These are phyloP conservation scores for Pionites leucogaster DNA, from an alignment of 2,113 vertebrate species.

Conservation along the genomic window DNA sequence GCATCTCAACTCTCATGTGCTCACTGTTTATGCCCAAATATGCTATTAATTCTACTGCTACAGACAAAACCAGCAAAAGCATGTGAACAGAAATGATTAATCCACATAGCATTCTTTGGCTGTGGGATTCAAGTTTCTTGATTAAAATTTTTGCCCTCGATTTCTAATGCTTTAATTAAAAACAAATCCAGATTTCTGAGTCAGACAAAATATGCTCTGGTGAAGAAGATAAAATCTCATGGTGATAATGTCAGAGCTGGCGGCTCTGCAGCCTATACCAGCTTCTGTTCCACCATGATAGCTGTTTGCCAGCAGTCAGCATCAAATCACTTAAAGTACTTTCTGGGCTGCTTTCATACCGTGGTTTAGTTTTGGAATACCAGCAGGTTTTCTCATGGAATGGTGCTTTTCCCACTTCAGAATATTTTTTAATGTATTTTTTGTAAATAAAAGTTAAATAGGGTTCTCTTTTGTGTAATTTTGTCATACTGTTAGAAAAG, in stretches of 20 bases:
- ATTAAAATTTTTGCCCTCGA: background rate
- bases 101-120: background rate
- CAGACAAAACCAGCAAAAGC: background rate
- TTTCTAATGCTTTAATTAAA: slow-evolving; percentile 2
- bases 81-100: background rate
- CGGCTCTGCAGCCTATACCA: background rate
- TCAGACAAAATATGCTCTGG: background rate
- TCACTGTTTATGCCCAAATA: background rate
- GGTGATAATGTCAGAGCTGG: background rate
- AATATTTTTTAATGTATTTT: background rate
- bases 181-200: background rate
- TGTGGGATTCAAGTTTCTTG: background rate
- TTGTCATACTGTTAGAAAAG: background rate
- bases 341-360: background rate
- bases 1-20: background rate
- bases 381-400: background rate
- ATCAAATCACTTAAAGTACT: background rate
- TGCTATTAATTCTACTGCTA: background rate
- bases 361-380: background rate
- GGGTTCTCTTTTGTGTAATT: background rate
- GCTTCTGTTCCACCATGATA: background rate
- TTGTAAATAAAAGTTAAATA: background rate
- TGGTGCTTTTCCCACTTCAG: background rate
- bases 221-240: background rate
- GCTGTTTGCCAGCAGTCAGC: background rate